phyloP scores from a whole-genome alignment of 2,797 vertebrate genomes.

The Lerista edwardsae region DNA sequence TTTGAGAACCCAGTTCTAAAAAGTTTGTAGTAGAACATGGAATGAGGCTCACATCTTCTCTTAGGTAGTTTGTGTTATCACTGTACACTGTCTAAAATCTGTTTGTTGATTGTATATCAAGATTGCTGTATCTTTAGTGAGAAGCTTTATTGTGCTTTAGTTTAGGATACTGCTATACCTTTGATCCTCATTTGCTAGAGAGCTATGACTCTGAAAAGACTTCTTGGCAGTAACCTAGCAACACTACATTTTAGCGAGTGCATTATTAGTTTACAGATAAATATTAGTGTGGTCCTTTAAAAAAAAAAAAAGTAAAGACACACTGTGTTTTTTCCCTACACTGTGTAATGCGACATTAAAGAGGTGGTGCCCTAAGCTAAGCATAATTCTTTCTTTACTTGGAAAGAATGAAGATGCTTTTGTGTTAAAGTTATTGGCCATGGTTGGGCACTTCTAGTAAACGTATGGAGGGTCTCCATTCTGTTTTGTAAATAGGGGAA shows the following conservation, averaged over 20 bases:
- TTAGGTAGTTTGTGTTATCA: background rate
- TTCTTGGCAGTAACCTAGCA: conserved; percentile 30
- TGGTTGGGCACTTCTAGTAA: background rate
- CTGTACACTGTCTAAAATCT: background rate
- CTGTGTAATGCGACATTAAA: background rate
- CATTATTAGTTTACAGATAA: conserved; percentile 21
- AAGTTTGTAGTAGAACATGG: background rate
- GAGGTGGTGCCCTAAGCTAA: background rate
- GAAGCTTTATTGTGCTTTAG: background rate
- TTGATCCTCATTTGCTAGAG: conserved; percentile 2
- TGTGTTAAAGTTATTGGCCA: background rate
- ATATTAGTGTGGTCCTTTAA: background rate
- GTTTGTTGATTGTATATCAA: background rate
- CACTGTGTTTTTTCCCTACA: background rate
- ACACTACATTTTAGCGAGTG: background rate
- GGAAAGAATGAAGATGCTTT: background rate
- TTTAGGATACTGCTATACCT: background rate
- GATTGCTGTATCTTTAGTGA: background rate
- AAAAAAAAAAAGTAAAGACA: background rate
- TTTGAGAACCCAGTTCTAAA: too few species aligned
- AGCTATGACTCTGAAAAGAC: conserved; percentile 12
- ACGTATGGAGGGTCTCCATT: background rate
- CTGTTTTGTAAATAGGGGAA: background rate
- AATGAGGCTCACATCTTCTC: background rate
- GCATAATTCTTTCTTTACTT: background rate